Evolutionary conservation across 1,140 invertebrate species (phyloP).

Genomic region (Eupeodes corollae): DNA sequence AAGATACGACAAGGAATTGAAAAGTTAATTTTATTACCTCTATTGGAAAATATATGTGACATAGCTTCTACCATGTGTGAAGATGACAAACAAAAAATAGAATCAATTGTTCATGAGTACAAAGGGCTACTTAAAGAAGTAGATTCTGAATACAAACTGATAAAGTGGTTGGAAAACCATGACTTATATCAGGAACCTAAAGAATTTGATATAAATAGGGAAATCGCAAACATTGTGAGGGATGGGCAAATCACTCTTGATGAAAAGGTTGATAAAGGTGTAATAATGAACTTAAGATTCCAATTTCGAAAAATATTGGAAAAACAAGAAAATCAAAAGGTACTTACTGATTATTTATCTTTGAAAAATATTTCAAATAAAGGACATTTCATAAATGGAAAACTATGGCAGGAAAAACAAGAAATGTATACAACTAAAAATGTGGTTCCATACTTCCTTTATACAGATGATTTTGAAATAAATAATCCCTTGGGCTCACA

Average conservation of each 20-base stretch:
- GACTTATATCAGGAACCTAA: not conserved
- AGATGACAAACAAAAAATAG: not conserved
- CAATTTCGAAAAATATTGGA: slow-evolving; percentile 9
- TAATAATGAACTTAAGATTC: slow-evolving; percentile 8
- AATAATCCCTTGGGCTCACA: slow-evolving; percentile 26
- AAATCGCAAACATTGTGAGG: not conserved
- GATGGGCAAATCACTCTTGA: slow-evolving; percentile 3
- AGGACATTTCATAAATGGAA: not conserved
- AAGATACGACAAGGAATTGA: slow-evolving; percentile 5
- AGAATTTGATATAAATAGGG: slow-evolving; percentile 1
- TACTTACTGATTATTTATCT: not conserved
- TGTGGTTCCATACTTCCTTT: not conserved
- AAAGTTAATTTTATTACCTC: not conserved
- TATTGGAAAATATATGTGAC: not conserved
- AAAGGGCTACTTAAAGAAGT: slow-evolving; percentile 5
- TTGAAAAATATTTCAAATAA: too few relatives aligned
- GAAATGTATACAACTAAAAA: not conserved
- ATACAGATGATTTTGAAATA: slow-evolving; percentile 14
- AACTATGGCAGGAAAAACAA: not conserved
- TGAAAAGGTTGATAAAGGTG: slow-evolving; percentile 3
- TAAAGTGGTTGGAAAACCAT: slow-evolving; percentile 3
- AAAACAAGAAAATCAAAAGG: not conserved
- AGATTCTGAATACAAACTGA: slow-evolving; percentile 5
- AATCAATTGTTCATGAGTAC: not conserved
- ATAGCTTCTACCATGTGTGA: not conserved